Evolutionary conservation across 1,140 invertebrate genomes (phyloP).

Genomic region (Asbolus verrucosus): DNA sequence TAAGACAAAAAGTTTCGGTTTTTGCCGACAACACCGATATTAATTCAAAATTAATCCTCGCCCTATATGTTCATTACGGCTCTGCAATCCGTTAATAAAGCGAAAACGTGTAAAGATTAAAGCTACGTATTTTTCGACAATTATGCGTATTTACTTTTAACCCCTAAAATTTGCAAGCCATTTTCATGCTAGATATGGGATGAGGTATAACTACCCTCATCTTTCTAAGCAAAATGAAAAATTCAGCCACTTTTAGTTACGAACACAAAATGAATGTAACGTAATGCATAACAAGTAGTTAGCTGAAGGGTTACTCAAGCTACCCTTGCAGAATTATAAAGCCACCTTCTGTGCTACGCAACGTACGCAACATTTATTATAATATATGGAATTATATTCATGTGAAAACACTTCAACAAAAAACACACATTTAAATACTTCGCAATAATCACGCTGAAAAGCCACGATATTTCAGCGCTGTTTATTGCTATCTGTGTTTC

Average conservation of each 20-base stretch:
- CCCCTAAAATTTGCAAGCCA: slow-evolving; percentile 49
- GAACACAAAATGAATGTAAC: slow-evolving; percentile 63
- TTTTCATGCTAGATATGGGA: slow-evolving; percentile 55
- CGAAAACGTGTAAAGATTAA: too few relatives aligned
- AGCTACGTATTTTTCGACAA: slow-evolving; percentile 29
- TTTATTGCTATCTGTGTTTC: background rate
- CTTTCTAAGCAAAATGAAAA: slow-evolving; percentile 60
- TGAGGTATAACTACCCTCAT: slow-evolving; percentile 58
- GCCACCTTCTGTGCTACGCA: slow-evolving; percentile 56
- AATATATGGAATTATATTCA: slow-evolving; percentile 44
- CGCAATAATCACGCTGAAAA: slow-evolving; percentile 1
- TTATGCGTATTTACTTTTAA: slow-evolving; percentile 37
- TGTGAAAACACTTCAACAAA: slow-evolving; percentile 22
- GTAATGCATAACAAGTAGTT: slow-evolving; percentile 66
- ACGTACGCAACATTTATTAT: slow-evolving; percentile 48
- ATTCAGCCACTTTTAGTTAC: slow-evolving; percentile 63
- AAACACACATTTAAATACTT: slow-evolving; percentile 24
- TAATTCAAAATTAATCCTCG: slow-evolving; percentile 27
- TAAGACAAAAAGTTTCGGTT: slow-evolving; percentile 41
- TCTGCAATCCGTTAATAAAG: too few relatives aligned
- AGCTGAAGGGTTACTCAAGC: slow-evolving; percentile 62
- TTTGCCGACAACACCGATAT: slow-evolving; percentile 26
- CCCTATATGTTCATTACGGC: slow-evolving; percentile 12
- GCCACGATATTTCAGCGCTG: background rate
- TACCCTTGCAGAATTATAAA: slow-evolving; percentile 62